Conservation (phyloP, 2,888 invertebrate genomes). For the Drosophila affinis region DNA sequence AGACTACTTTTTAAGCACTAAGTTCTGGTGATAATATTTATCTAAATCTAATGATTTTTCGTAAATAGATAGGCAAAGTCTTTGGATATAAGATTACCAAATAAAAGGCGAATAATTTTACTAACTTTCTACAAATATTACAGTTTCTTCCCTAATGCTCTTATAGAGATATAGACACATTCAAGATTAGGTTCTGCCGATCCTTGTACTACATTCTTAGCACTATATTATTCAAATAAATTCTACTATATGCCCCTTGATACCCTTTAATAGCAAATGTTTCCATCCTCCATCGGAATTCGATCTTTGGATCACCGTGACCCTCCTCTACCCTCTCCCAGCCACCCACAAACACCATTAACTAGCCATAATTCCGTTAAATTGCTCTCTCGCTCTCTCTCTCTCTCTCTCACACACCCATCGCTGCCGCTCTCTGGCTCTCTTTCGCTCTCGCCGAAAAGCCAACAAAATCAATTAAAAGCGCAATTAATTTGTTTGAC, state of each 20-base stretch:
- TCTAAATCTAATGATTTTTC: too few relatives aligned
- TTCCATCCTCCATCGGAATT: background rate
- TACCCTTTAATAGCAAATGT: background rate
- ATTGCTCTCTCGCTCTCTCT: background rate
- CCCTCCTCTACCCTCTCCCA: too few relatives aligned
- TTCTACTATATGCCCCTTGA: background rate
- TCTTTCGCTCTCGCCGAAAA: background rate
- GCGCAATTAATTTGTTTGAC: conserved; percentile 79
- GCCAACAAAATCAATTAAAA: conserved; percentile 74
- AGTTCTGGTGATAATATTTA: too few relatives aligned
- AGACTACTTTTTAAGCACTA: too few relatives aligned
- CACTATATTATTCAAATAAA: too few relatives aligned
- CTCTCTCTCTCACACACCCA: conserved; percentile 1
- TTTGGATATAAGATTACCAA: too few relatives aligned
- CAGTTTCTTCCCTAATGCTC: too few relatives aligned
- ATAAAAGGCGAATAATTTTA: background rate
- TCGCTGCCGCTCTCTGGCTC: conserved; percentile 1
- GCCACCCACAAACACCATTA: conserved; percentile 4
- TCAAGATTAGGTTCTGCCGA: too few relatives aligned
- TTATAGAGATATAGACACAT: too few relatives aligned
- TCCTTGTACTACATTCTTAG: too few relatives aligned
- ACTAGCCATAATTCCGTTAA: background rate
- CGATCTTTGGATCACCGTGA: conserved; percentile 8
- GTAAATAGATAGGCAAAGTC: too few relatives aligned
- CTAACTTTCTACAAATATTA: too few relatives aligned